Evolutionary conservation across 2,113 vertebrate genomes (phyloP).

Genomic region (Climacteris rufus): DNA sequence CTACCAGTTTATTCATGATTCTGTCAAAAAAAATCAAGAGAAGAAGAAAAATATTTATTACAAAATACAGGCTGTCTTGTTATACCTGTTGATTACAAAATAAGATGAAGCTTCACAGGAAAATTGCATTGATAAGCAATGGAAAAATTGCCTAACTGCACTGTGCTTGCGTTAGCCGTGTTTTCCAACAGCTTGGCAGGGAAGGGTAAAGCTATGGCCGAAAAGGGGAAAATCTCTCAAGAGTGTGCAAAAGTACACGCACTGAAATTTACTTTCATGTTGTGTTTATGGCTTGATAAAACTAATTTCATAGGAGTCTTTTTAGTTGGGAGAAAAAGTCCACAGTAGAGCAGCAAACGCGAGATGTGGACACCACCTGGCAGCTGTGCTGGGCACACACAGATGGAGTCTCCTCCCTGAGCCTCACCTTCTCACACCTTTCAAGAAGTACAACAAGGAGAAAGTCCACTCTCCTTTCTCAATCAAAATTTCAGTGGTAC

Average conservation of each 20-base stretch:
- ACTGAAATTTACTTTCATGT: not conserved
- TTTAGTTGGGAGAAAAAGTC: not conserved
- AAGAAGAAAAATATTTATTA: not conserved
- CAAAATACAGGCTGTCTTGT: not conserved
- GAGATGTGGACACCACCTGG: not conserved
- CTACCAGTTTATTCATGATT: slow-evolving; percentile 98
- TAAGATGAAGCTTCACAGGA: not conserved
- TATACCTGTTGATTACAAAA: not conserved
- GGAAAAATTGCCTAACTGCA: not conserved
- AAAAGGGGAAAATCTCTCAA: not conserved
- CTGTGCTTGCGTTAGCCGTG: not conserved
- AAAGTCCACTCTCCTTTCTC: not conserved
- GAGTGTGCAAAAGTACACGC: not conserved
- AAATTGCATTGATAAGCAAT: not conserved
- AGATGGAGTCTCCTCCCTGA: not conserved
- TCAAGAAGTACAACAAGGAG: not conserved
- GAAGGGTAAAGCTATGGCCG: not conserved
- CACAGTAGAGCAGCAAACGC: not conserved
- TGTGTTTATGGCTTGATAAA: not conserved
- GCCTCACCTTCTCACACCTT: not conserved
- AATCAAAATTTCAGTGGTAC: not conserved
- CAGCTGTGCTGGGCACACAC: not conserved
- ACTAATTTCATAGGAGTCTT: not conserved
- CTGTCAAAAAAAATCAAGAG: slow-evolving; percentile 71
- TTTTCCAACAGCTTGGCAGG: not conserved